Evolutionary conservation across 2,113 vertebrate genomes (phyloP).

Genomic region (Pedionomus torquatus): DNA sequence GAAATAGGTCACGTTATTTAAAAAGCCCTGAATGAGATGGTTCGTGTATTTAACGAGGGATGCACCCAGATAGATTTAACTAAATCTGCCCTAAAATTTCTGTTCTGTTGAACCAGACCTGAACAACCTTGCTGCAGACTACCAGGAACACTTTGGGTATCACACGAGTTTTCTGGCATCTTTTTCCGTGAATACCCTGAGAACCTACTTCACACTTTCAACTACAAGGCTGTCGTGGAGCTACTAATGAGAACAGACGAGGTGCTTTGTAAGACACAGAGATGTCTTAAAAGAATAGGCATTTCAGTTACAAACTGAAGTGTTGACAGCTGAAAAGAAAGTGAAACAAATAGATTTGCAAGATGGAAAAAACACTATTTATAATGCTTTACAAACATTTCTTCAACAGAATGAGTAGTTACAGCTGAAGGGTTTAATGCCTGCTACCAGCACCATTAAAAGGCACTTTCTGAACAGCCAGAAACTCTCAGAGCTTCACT

Average conservation of each 20-base stretch:
- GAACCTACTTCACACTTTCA: slow-evolving; percentile 1
- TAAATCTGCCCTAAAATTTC: not conserved
- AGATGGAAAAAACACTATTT: slow-evolving; percentile 29
- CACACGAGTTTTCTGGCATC: not conserved
- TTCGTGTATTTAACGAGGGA: not conserved
- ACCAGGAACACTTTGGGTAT: not conserved
- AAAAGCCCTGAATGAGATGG: not conserved
- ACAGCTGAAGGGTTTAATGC: slow-evolving; percentile 30
- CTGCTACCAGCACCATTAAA: not conserved
- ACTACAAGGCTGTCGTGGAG: not conserved
- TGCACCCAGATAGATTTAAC: not conserved
- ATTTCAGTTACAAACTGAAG: slow-evolving; percentile 40
- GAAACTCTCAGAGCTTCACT: not conserved
- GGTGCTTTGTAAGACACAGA: not conserved
- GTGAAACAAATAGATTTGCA: slow-evolving; percentile 49
- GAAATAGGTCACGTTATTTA: not conserved
- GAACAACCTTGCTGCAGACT: not conserved
- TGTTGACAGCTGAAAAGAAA: slow-evolving; percentile 62
- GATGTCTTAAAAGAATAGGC: not conserved
- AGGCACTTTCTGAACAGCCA: not conserved
- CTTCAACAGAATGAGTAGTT: not conserved
- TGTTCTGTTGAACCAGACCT: not conserved
- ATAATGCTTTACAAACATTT: slow-evolving; percentile 36
- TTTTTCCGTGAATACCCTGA: not conserved
- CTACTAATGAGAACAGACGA: slow-evolving; percentile 6